Evolutionary conservation across 2,888 invertebrate species (phyloP), one percentile per base, ranked within the genome.

Genomic region (Xanthorhoe designata): DNA sequence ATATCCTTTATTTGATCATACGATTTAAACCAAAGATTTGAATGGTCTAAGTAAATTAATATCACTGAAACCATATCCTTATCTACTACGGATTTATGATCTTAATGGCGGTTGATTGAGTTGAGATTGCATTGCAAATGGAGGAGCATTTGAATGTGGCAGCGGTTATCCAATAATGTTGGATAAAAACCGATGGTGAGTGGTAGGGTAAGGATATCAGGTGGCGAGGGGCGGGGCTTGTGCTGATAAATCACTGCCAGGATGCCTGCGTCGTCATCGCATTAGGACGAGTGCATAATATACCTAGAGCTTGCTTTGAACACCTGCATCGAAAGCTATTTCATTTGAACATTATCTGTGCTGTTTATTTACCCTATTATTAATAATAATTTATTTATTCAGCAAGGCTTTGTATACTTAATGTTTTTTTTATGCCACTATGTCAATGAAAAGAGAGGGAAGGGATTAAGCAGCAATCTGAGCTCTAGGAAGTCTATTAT

Each of bases 211-310:
- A 74, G 65, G 70, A 69, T 73, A 75, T 66, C 61, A 67, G 59
- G 60, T 69, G 59, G 18, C 58, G 47, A n/a, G 54, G 42, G 80
- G 81, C 80, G 73, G 80, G 69, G 72, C 58, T 60, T 17, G 13
- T 64, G 63, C 35, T 76, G 78, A 76, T 79, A 79, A 80, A 82
- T 81, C 75, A 76, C 69, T 66, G 71, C 70, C 64, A 72, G 68
- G 63, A 61, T 53, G 42, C 57, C 59, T 55, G 38, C 65, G 56
- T 66, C 57, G 56, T 53, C 65, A 73, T 66, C 53, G 60, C 62
- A 32, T 45, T 56, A 56, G 42, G 32, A 9, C n/a, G 24, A 64
- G 50, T 60, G 29, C 59, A 59, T 49, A 64, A 15, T 49, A 53
- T 42, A 24, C 24, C 24, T 24, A 42, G 38, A 42, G 13, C 10